phyloP scores from a whole-genome alignment of 2,797 vertebrate genomes.

The Clarias fuscus region DNA sequence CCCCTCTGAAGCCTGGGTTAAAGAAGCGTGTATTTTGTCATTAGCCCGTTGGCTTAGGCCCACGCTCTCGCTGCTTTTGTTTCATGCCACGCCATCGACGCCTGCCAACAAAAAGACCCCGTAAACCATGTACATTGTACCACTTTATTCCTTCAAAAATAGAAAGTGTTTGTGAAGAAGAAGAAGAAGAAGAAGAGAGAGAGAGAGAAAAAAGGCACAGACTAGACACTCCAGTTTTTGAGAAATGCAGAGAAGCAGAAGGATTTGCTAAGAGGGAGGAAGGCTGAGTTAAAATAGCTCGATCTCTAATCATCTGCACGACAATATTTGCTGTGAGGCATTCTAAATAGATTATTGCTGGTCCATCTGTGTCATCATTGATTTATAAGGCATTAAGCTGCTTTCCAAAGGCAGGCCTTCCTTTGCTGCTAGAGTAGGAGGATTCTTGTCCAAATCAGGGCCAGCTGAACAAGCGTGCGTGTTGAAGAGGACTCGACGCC shows the following conservation, averaged over 20 bases:
- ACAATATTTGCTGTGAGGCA: constrained; percentile 99
- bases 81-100: constrained; percentile 74
- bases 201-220: constrained; percentile 46
- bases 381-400: constrained; percentile 99
- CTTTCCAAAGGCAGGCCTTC: constrained; percentile 79
- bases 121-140: constrained; percentile 40
- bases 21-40: constrained; percentile 87
- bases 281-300: constrained; percentile 87
- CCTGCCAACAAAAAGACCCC: constrained; percentile 51
- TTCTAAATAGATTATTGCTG: constrained; percentile 99
- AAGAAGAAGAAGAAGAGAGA: not conserved
- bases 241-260: constrained; percentile 63
- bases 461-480: constrained; percentile 79
- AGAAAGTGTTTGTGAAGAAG: constrained; percentile 52
- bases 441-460: constrained; percentile 85
- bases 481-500: constrained; percentile 14
- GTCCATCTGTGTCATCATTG: constrained; percentile 99
- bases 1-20: constrained; percentile 80
- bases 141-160: constrained; percentile 38
- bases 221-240: constrained; percentile 62
- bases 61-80: constrained; percentile 82
- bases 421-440: constrained; percentile 89
- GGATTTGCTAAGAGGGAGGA: constrained; percentile 62
- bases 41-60: constrained; percentile 88
- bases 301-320: constrained; percentile 98